Evolutionary conservation across 2,888 invertebrate species (phyloP).

Genomic region (Miltochrista miniata): DNA sequence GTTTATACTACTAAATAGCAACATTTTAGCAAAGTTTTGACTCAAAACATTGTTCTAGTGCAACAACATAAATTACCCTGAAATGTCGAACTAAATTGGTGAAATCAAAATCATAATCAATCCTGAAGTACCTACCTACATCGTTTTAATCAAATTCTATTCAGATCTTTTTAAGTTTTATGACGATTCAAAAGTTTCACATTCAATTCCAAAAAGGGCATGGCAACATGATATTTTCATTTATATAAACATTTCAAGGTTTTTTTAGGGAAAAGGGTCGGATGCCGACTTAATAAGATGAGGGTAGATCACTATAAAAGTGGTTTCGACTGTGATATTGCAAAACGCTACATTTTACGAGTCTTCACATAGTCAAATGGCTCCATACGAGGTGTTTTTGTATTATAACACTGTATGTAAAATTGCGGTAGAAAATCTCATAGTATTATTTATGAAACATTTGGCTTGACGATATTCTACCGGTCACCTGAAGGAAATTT

Average conservation of each 20-base stretch:
- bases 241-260: slow-evolving; percentile 63
- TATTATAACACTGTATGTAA: not conserved
- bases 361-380: not conserved
- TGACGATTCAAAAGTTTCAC: not conserved
- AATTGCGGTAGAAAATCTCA: not conserved
- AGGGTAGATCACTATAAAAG: slow-evolving; percentile 64
- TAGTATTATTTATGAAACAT: not conserved
- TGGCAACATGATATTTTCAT: slow-evolving; percentile 48
- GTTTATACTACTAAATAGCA: too few relatives aligned
- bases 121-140: too few relatives aligned
- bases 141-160: too few relatives aligned
- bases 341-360: slow-evolving; percentile 58
- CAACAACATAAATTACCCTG: slow-evolving; percentile 45
- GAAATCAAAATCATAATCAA: slow-evolving; percentile 42
- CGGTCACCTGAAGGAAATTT: too few relatives aligned
- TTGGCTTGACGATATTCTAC: too few relatives aligned
- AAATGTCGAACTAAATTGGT: slow-evolving; percentile 42
- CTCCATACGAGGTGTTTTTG: not conserved
- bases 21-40: too few relatives aligned
- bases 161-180: not conserved
- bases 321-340: slow-evolving; percentile 59
- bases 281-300: slow-evolving; percentile 67
- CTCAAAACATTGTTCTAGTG: too few relatives aligned
- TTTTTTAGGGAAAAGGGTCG: slow-evolving; percentile 52
- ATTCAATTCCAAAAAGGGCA: not conserved